Evolutionary conservation across 2,113 vertebrate genomes (phyloP).

Genomic region (Platysteira castanea): DNA sequence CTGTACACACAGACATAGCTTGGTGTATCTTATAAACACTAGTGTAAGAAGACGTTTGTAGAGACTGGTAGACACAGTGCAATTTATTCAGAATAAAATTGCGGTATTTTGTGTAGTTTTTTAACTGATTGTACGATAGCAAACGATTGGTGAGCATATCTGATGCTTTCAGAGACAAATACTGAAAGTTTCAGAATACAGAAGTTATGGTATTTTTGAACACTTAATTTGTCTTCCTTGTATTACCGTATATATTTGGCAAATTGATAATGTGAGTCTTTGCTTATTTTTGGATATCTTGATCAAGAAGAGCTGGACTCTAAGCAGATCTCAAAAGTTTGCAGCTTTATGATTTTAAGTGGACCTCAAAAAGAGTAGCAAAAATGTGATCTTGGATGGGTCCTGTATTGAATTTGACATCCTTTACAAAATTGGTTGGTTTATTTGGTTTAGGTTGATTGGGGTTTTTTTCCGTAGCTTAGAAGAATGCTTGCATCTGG

Average conservation of each 20-base stretch:
- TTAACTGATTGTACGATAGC: background rate
- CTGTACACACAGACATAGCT: rapidly evolving
- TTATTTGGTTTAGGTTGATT: background rate
- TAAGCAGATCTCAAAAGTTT: background rate
- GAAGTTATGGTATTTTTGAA: rapidly evolving
- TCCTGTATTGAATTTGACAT: background rate
- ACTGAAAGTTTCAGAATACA: background rate
- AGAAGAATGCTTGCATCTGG: background rate
- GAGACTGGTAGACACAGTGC: background rate
- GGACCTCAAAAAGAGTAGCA: background rate
- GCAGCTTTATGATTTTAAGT: background rate
- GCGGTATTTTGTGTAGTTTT: rapidly evolving
- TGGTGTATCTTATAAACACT: rapidly evolving
- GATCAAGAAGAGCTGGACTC: background rate
- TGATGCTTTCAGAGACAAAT: background rate
- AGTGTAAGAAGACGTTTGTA: background rate
- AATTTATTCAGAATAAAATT: background rate
- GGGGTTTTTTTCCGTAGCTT: background rate
- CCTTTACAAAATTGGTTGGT: background rate
- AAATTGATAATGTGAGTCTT: background rate
- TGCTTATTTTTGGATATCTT: background rate
- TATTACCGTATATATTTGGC: background rate
- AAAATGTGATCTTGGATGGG: background rate
- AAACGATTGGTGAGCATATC: background rate
- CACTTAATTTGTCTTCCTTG: background rate